phyloP scores from a whole-genome alignment of 1,140 invertebrate species.

The Drosophila obscura region DNA sequence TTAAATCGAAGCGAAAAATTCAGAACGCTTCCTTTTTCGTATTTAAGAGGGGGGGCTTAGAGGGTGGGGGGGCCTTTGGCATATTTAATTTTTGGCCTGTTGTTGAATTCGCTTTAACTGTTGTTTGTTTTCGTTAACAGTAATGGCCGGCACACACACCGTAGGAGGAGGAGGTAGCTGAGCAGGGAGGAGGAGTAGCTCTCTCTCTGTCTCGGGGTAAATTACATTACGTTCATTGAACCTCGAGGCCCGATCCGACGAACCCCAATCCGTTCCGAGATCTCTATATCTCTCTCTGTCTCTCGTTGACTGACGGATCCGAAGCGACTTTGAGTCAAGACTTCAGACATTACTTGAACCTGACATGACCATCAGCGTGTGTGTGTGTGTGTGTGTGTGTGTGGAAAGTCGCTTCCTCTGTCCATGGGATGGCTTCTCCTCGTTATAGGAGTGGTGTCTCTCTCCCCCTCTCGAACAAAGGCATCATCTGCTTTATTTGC shows the following conservation, averaged over 20 bases:
- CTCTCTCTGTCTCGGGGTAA: conserved; percentile 17
- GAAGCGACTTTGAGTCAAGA: conserved; percentile 40
- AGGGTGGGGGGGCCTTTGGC: conserved; percentile 28
- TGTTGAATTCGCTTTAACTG: conserved; percentile 67
- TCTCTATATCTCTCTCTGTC: conserved; percentile 40
- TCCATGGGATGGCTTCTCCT: conserved; percentile 3
- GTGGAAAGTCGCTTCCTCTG: conserved; percentile 37
- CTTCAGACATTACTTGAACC: conserved; percentile 38
- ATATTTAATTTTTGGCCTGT: conserved; percentile 65
- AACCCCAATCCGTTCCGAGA: conserved; percentile 9
- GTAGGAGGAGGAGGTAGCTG: not conserved
- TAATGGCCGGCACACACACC: conserved; percentile 53
- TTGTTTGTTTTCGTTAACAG: conserved; percentile 79
- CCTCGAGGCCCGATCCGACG: conserved; percentile 17
- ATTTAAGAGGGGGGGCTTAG: conserved; percentile 13
- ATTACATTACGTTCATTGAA: conserved; percentile 79
- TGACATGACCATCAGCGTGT: conserved; percentile 24
- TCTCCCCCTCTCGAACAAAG: conserved; percentile 40
- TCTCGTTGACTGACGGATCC: conserved; percentile 22
- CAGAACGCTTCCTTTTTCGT: conserved; percentile 67
- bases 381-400: not conserved
- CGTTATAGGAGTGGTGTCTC: too few species aligned
- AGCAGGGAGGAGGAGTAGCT: conserved; percentile 8
- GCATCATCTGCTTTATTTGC: conserved; percentile 47
- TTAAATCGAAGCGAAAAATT: conserved; percentile 45